Evolutionary conservation across 2,888 invertebrate genomes (phyloP), one percentile per base, ranked within the genome.

Genomic region (Pecten maximus): DNA sequence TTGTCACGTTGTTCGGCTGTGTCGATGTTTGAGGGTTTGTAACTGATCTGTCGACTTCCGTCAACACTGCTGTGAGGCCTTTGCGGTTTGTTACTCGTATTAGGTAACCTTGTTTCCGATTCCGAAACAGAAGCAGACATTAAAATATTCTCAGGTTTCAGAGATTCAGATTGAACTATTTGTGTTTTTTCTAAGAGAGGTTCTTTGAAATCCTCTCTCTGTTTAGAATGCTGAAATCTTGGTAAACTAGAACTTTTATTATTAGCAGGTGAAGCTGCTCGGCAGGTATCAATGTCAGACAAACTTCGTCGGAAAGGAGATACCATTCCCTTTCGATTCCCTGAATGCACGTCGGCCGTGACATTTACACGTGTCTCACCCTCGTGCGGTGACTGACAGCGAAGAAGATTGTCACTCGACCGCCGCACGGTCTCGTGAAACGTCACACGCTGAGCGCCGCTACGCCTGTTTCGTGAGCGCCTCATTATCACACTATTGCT

Each of bases 391-490:
- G 92, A 91, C n/a, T 90, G 88, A 16, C 89, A 87, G n/a, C 88
- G 89, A 23, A 40, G 88, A 40, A 88, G 48, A 12, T 93, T 94
- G 12, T 93, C 93, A 60, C 93, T 93, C 16, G 92, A 93, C 2
- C 94, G 91, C 86, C 94, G 93, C 3, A 95, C 94, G 10, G 94
- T 92, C 19, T 96, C 96, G 48, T 96, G 95, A 93, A 96, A 96
- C 19, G 96, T 96, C 23, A 96, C 96, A 19, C 96, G 92, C 88
- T 95, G 95, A 40, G 94, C 93, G 10, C 94, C 94, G 48, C 94
- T 95, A 40, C 94, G 91, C 10, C 95, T 91, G 35, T 93, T 91
- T 16, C 94, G 92, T 40, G 93, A 93, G 44, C 95, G 92, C 35
- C 94, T 91, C 88, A 94, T 92, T 12, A 94, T 90, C 0, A 94